These are phyloP conservation scores for Ciconia maguari DNA, from an alignment of 2,113 vertebrate genomes.

Conservation along the genomic window DNA sequence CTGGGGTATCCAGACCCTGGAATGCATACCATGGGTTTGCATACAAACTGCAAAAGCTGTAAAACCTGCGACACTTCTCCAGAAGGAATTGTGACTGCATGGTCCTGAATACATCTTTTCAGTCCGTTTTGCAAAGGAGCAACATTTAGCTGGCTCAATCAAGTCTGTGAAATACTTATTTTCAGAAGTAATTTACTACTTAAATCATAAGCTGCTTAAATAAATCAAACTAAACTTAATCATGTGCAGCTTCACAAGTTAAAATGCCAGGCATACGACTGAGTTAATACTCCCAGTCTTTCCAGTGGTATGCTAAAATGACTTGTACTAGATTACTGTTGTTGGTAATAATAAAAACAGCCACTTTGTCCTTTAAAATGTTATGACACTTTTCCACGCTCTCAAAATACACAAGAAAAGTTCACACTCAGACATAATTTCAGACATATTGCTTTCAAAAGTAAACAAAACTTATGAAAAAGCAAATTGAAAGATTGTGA, in stretches of 20 bases:
- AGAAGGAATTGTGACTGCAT: background rate
- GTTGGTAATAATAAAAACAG: background rate
- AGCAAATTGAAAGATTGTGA: background rate
- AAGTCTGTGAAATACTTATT: background rate
- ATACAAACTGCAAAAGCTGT: background rate
- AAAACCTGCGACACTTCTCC: background rate
- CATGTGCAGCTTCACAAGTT: background rate
- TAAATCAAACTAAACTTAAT: background rate
- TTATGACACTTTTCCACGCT: background rate
- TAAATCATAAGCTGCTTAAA: background rate
- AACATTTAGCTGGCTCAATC: background rate
- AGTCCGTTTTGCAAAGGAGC: background rate
- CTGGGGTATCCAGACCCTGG: background rate
- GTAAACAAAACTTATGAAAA: fast-evolving
- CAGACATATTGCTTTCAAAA: background rate
- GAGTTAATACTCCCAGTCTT: background rate
- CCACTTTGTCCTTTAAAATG: background rate
- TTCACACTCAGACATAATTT: background rate
- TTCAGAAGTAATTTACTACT: background rate
- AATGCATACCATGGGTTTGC: too few species aligned
- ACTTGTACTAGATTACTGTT: background rate
- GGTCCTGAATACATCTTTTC: background rate
- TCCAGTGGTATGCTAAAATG: background rate
- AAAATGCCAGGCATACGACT: background rate
- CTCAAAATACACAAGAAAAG: background rate